A percentile compares a stretch with the other conserved stretches of the same genome.
phyloP scores from a whole-genome alignment of 2,113 vertebrate genomes.

The Himantopus leucocephalus region DNA sequence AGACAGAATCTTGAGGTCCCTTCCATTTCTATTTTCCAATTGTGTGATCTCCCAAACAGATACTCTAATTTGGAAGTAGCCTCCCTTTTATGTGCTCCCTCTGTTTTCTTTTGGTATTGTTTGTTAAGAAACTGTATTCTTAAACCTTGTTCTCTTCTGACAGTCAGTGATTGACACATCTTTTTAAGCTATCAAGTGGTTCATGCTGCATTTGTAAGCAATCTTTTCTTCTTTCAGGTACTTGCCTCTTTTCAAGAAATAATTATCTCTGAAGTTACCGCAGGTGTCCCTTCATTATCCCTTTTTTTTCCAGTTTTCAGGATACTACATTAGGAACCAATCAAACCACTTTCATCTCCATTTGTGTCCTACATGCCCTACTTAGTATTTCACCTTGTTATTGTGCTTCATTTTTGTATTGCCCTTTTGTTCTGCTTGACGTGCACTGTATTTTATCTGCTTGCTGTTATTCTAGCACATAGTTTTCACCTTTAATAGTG shows the following conservation, averaged over 20 bases:
- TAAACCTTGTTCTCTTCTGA: background rate
- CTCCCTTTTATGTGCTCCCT: background rate
- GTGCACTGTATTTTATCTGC: background rate
- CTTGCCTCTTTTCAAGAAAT: background rate
- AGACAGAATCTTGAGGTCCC: background rate
- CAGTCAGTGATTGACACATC: background rate
- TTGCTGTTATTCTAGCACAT: background rate
- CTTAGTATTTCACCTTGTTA: background rate
- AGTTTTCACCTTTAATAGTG: background rate
- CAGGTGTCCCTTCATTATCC: background rate
- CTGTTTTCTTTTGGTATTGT: background rate
- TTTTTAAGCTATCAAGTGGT: background rate
- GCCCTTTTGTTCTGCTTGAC: background rate
- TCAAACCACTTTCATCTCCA: background rate
- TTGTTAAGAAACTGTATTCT: background rate
- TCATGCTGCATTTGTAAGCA: background rate
- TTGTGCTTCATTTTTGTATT: background rate
- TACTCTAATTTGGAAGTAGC: background rate
- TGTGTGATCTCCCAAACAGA: background rate
- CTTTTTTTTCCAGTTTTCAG: background rate
- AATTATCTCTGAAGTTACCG: background rate
- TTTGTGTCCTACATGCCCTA: background rate
- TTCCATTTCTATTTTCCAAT: background rate
- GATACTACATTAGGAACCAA: background rate
- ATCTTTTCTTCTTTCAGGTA: background rate